Evolutionary conservation across 2,797 vertebrate species (phyloP).

Genomic region (Vultur gryphus): DNA sequence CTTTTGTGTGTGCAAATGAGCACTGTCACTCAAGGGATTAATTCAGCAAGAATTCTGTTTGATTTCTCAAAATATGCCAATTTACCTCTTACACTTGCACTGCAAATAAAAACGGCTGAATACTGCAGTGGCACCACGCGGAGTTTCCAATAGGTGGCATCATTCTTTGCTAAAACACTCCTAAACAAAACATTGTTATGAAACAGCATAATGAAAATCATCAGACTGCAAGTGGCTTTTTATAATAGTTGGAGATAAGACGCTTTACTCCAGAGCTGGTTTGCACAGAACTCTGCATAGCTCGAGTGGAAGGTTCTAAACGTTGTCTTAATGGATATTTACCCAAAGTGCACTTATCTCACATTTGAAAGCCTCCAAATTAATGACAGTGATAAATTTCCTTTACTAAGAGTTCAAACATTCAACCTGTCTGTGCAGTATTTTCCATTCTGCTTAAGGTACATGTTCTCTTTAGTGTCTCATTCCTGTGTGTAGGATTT

Average conservation of each 20-base stretch:
- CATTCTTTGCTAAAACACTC: neutral
- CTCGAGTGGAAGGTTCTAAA: neutral
- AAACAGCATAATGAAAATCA: neutral
- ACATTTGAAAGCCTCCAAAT: neutral
- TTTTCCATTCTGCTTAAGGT: neutral
- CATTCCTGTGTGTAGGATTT: neutral
- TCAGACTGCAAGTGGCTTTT: neutral
- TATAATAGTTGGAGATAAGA: fast-evolving
- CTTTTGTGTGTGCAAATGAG: fast-evolving
- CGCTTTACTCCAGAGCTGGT: neutral
- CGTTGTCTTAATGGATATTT: neutral
- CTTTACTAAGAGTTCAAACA: neutral
- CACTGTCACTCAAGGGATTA: neutral
- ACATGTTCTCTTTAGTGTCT: neutral
- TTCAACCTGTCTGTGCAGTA: neutral
- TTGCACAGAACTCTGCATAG: neutral
- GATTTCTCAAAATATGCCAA: neutral
- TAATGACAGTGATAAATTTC: neutral
- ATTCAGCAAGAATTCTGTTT: neutral
- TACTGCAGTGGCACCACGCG: neutral
- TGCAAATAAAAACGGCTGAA: neutral
- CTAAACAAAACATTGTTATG: fast-evolving
- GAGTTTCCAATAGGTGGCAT: neutral
- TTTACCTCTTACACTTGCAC: neutral
- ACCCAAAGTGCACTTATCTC: neutral